Percentiles rank a stretch among this genome's conserved stretches.
Evolutionary conservation across 2,113 vertebrate genomes (phyloP).

Genomic region (Psilopsiagon aurifrons): DNA sequence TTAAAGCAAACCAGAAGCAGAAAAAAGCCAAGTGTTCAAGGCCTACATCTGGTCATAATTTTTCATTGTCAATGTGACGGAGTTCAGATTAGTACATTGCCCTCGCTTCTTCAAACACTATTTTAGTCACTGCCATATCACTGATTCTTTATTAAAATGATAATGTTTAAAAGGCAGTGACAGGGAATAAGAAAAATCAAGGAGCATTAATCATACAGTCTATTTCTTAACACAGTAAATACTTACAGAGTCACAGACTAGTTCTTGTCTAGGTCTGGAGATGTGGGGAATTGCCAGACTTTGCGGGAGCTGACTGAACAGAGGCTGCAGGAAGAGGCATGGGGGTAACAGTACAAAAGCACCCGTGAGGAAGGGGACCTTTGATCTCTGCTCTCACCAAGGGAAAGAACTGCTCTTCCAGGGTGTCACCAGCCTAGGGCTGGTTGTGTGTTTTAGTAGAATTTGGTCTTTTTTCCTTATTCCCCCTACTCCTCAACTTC

Average conservation of each 20-base stretch:
- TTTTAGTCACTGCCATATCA: background rate
- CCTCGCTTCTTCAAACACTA: background rate
- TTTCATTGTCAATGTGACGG: background rate
- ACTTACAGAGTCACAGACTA: background rate
- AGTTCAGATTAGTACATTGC: background rate
- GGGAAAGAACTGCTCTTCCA: background rate
- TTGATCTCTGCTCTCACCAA: fast-evolving
- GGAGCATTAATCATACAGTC: background rate
- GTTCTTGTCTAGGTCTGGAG: background rate
- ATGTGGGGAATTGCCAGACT: fast-evolving
- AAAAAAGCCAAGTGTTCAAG: background rate
- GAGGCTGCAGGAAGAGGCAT: background rate
- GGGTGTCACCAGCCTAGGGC: background rate
- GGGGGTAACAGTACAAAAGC: background rate
- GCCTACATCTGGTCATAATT: background rate
- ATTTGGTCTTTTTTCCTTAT: background rate
- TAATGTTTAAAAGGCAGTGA: background rate
- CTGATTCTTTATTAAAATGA: background rate
- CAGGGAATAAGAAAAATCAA: background rate
- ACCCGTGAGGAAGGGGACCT: fast-evolving
- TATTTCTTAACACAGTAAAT: background rate
- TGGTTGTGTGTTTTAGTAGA: background rate
- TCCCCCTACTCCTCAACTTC: background rate
- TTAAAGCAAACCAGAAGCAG: background rate
- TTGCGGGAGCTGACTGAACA: background rate